phyloP scores from a whole-genome alignment of 2,797 vertebrate species.

The Dryobates pubescens region DNA sequence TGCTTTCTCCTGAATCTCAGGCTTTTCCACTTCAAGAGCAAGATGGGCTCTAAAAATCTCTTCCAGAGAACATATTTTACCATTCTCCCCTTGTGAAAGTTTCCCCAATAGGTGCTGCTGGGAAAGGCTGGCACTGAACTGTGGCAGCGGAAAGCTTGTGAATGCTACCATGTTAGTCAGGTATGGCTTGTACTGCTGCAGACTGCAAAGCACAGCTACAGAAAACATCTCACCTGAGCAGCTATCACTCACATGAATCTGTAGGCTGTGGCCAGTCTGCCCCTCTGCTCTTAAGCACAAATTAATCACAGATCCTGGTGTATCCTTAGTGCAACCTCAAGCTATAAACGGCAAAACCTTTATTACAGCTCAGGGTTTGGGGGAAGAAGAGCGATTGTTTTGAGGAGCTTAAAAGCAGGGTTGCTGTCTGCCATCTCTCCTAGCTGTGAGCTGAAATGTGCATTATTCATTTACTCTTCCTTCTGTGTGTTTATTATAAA shows the following conservation, averaged over 20 bases:
- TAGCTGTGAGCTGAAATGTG: conserved; percentile 2
- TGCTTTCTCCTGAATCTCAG: background rate
- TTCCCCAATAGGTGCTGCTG: background rate
- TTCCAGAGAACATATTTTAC: background rate
- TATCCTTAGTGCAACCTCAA: background rate
- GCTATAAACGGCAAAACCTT: background rate
- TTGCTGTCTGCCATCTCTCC: background rate
- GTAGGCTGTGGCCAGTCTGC: background rate
- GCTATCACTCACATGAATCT: background rate
- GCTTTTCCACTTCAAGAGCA: background rate
- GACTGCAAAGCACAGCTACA: background rate
- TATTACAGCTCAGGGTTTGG: background rate
- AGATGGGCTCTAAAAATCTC: background rate
- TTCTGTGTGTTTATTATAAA: conserved; percentile 29
- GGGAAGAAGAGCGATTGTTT: background rate
- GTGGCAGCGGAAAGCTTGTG: background rate
- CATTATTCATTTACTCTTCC: conserved; percentile 46
- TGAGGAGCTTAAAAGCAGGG: conserved; percentile 14
- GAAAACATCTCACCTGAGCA: background rate
- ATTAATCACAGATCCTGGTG: conserved; percentile 2
- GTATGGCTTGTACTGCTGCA: background rate
- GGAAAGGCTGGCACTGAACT: background rate
- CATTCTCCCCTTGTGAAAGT: background rate
- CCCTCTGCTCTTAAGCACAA: background rate
- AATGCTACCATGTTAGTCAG: background rate